phyloP scores from a whole-genome alignment of 2,888 invertebrate species.

The Nesidiocoris tenuis region DNA sequence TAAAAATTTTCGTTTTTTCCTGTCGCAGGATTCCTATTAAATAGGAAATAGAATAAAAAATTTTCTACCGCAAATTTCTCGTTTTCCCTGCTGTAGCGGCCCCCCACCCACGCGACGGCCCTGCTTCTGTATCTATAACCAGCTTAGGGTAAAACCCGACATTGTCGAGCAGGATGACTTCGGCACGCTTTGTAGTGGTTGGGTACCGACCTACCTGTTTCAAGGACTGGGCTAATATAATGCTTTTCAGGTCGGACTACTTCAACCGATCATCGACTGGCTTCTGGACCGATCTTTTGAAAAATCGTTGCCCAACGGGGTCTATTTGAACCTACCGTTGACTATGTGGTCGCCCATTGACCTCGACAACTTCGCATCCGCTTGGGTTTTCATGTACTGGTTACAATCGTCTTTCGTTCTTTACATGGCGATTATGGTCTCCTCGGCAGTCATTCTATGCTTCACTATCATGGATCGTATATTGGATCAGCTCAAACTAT shows the following conservation, averaged over 20 bases:
- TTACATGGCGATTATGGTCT: not conserved
- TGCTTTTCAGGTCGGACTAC: slow-evolving; percentile 1
- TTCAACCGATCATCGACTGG: not conserved
- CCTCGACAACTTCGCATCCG: not conserved
- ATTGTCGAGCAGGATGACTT: too few species aligned
- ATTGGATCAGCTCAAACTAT: slow-evolving; percentile 11
- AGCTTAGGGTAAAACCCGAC: too few species aligned
- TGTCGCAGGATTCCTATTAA: not conserved
- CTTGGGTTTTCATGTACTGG: not conserved
- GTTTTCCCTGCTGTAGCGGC: too few species aligned
- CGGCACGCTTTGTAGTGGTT: not conserved
- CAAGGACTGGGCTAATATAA: not conserved
- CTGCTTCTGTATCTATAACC: too few species aligned
- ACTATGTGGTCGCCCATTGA: slow-evolving; percentile 9
- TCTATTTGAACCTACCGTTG: slow-evolving; percentile 8
- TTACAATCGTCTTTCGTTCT: not conserved
- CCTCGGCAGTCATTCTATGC: not conserved
- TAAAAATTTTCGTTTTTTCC: not conserved
- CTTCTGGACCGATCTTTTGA: not conserved
- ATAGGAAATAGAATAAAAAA: too few species aligned
- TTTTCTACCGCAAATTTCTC: too few species aligned
- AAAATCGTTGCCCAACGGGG: not conserved
- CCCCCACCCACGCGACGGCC: too few species aligned
- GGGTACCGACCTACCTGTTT: not conserved
- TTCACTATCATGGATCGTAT: not conserved